These are phyloP conservation scores for Acleris sparsana DNA, from an alignment of 2,888 invertebrate species.

Conservation along the genomic window DNA sequence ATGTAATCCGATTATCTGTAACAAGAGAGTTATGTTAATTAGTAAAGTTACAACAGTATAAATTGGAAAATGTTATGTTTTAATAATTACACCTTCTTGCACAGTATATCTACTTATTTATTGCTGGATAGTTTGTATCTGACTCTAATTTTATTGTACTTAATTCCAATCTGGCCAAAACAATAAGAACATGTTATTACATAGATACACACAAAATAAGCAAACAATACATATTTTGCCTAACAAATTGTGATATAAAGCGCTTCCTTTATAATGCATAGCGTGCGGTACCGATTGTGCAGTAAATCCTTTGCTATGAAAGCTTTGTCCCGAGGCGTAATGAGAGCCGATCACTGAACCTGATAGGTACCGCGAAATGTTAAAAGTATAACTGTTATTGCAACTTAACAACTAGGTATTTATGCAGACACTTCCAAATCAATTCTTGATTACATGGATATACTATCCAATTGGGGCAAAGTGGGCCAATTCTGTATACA, in stretches of 20 bases:
- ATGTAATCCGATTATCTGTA: slow-evolving; percentile 21
- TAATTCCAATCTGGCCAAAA: slow-evolving; percentile 18
- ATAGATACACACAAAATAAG: slow-evolving; percentile 22
- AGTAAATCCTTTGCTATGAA: slow-evolving; percentile 42
- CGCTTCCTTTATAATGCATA: slow-evolving; percentile 42
- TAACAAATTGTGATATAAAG: slow-evolving; percentile 56
- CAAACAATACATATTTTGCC: slow-evolving; percentile 47
- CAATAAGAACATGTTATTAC: slow-evolving; percentile 14
- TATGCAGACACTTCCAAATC: not conserved
- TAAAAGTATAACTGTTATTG: slow-evolving; percentile 42
- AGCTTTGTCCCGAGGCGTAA: slow-evolving; percentile 51
- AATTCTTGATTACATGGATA: not conserved
- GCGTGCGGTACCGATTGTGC: slow-evolving; percentile 43
- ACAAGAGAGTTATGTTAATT: slow-evolving; percentile 7
- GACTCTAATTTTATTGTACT: not conserved
- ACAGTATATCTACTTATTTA: no score
- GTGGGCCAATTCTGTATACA: no score
- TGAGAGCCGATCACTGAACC: slow-evolving; percentile 36
- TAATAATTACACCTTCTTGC: no score
- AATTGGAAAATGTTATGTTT: no score
- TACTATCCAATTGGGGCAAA: no score
- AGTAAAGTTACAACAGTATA: not conserved
- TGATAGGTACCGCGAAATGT: slow-evolving; percentile 47
- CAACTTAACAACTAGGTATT: slow-evolving; percentile 5
- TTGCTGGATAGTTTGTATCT: no score